Base-by-base conservation (phyloP, 2,888 invertebrate genomes). In the Stenichneumon culpator region DNA sequence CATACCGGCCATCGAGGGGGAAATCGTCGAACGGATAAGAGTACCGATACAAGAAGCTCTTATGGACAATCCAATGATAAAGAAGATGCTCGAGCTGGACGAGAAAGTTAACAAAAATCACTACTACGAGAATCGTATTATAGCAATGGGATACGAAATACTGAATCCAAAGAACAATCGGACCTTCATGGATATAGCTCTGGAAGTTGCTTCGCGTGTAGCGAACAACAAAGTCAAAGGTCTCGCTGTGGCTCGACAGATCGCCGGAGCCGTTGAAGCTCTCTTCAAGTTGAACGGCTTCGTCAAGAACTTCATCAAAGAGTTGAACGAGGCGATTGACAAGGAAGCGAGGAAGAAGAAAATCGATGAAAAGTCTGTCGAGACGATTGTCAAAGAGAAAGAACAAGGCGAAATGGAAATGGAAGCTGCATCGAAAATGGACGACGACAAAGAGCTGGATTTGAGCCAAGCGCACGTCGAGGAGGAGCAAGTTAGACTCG, bases 1-100 rank as follows among this genome's bases (percentile, higher is more conserved):
- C 22, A 36, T 77, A 67, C 52, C 75, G 36, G 14, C 19, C 22
- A 77, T 77, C 19, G 50, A 67, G 52, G 6, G 22, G 36, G 36
- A 19, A 16, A 77, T 77, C n/a, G 22, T 77, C 11, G 22, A 67
- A 5, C 16, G 19, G 1, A 52, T 77, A 14, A 52, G 7, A 3
- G 52, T 1, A 36, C 67, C 75, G 2, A 77, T 77, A 67, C 52
- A 77, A 16, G 7, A 22, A 7, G 65, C 65, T 19, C 47, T 77
- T 7, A 19, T 32, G 11, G 7, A 67, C 19, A 77, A 77, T 77
- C 19, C 32, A 3, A 28, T 65, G 36, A 47, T 77, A 4, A 52
- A 52, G 50, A 77, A 28, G 50, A 77, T 77, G 75, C 65, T 77
- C 19, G 19, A 77, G 36, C 67, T 77, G 1, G 75, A 67, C 19